phyloP scores from a whole-genome alignment of 2,888 invertebrate genomes.

The Parasteatoda lunata region DNA sequence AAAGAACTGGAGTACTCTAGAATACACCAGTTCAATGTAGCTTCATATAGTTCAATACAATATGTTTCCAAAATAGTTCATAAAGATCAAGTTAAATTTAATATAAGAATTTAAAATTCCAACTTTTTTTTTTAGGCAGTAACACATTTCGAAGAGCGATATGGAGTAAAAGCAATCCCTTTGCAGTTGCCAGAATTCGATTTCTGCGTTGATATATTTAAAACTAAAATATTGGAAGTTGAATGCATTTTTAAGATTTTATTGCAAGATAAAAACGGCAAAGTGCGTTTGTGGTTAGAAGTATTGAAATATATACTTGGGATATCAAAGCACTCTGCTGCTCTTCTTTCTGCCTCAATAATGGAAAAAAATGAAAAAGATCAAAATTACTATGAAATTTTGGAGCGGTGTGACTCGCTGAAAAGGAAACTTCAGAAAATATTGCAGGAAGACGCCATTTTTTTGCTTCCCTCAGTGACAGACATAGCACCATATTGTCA shows the following conservation, averaged over 20 bases:
- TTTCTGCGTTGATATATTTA: constrained; percentile 74
- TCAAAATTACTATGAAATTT: constrained; percentile 10
- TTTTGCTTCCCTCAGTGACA: constrained; percentile 92
- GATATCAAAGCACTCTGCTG: constrained; percentile 17
- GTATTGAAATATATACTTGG: constrained; percentile 19
- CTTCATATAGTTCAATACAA: too few relatives aligned
- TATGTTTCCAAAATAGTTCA: too few relatives aligned
- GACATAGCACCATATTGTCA: constrained; percentile 91
- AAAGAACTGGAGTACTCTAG: too few relatives aligned
- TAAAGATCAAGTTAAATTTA: too few relatives aligned
- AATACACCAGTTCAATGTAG: too few relatives aligned
- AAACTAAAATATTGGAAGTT: constrained; percentile 71
- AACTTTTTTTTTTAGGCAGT: constrained; percentile 28
- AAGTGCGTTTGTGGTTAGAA: constrained; percentile 73
- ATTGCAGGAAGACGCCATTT: constrained; percentile 81
- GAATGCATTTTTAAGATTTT: constrained; percentile 70
- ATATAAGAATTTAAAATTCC: too few relatives aligned
- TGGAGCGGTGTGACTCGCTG: constrained; percentile 16
- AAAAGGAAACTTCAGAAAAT: constrained; percentile 22
- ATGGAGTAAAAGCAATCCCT: constrained; percentile 80
- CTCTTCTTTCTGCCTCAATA: constrained; percentile 10
- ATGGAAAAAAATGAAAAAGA: constrained; percentile 77
- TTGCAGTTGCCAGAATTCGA: constrained; percentile 76
- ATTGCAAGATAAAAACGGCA: constrained; percentile 58
- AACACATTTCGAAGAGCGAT: constrained; percentile 74